These are phyloP conservation scores for Ranitomeya imitator DNA, from an alignment of 2,113 vertebrate genomes.

Conservation along the genomic window DNA sequence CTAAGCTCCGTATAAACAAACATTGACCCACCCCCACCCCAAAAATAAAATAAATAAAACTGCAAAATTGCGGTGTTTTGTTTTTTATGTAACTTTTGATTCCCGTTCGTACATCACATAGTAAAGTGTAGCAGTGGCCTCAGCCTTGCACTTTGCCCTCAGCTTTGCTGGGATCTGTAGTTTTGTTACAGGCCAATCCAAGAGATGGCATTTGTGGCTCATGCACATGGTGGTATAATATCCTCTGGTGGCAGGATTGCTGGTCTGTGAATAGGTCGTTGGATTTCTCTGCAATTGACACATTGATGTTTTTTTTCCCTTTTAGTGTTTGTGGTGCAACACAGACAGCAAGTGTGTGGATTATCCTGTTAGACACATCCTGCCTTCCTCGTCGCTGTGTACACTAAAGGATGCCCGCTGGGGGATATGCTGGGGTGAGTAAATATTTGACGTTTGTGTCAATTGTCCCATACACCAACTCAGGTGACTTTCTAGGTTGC, in stretches of 20 bases:
- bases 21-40: no score
- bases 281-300: neutral
- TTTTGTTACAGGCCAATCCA: neutral
- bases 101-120: no score
- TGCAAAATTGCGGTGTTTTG: no score
- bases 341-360: constrained; percentile 74
- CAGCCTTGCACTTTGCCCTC: no score
- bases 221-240: neutral
- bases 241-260: neutral
- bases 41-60: no score
- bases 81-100: no score
- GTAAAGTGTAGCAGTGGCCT: no score
- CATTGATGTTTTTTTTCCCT: constrained; percentile 29
- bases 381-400: constrained; percentile 80
- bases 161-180: neutral
- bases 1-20: no score
- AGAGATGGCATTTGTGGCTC: neutral
- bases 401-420: constrained; percentile 84
- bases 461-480: neutral
- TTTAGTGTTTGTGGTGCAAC: constrained; percentile 93
- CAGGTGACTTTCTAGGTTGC: neutral
- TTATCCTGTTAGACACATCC: constrained; percentile 81
- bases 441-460: neutral
- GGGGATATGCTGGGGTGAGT: constrained; percentile 94
- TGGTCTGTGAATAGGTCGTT: neutral